phyloP scores from a whole-genome alignment of 2,113 vertebrate species.

The Scomber colias region DNA sequence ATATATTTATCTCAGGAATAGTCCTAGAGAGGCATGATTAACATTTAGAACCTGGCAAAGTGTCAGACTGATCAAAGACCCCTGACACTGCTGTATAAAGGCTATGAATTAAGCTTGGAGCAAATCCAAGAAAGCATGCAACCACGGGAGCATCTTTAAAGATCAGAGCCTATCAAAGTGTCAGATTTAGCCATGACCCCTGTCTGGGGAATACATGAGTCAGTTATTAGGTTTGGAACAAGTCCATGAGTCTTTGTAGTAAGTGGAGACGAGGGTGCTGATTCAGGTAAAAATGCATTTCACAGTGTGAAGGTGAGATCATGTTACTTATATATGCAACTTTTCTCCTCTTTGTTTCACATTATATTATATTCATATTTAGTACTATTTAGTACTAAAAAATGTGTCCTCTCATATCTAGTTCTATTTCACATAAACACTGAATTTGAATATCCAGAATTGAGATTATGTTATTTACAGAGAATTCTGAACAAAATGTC shows the following conservation, averaged over 20 bases:
- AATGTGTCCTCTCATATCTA: background rate
- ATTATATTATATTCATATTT: background rate
- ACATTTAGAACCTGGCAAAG: conserved; percentile 66
- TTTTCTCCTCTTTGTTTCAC: background rate
- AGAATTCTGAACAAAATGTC: no score
- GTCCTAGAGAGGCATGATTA: conserved; percentile 50
- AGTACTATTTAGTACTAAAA: background rate
- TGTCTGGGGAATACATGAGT: conserved; percentile 49
- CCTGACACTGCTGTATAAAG: conserved; percentile 53
- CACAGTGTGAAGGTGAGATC: conserved; percentile 4
- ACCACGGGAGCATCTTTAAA: conserved; percentile 61
- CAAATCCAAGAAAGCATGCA: conserved; percentile 56
- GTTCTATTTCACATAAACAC: background rate
- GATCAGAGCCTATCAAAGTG: conserved; percentile 68
- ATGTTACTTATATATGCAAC: background rate
- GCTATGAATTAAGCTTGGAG: conserved; percentile 60
- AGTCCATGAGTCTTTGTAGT: conserved; percentile 36
- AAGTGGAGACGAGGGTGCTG: conserved; percentile 33
- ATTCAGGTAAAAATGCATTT: conserved; percentile 44
- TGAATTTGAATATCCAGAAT: no score
- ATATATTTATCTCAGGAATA: conserved; percentile 24
- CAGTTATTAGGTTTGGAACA: conserved; percentile 55
- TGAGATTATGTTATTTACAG: no score
- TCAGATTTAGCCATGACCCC: conserved; percentile 59
- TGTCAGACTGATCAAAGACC: conserved; percentile 67